phyloP scores from a whole-genome alignment of 2,888 invertebrate species.

The Amphipyra tragopoginis region DNA sequence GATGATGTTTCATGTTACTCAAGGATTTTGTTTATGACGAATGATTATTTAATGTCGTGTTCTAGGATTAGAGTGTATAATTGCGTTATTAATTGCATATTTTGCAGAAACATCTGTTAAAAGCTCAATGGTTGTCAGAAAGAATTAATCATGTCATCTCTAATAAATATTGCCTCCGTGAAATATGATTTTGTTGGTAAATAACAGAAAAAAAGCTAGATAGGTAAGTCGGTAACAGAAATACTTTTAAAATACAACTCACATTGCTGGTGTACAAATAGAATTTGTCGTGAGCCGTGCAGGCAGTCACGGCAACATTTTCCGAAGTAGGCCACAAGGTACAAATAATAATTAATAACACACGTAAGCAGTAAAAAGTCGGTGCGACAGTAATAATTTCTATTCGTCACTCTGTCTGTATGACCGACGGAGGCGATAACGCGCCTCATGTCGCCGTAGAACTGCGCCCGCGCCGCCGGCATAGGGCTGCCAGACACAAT shows the following conservation, averaged over 20 bases:
- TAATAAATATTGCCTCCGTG: slow-evolving; percentile 19
- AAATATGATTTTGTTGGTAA: slow-evolving; percentile 33
- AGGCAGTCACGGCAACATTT: slow-evolving; percentile 55
- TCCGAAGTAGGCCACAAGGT: slow-evolving; percentile 65
- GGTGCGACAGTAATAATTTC: slow-evolving; percentile 76
- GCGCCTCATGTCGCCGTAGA: slow-evolving; percentile 79
- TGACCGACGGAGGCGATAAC: slow-evolving; percentile 83
- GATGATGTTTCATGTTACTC: slow-evolving; percentile 69
- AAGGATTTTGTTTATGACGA: slow-evolving; percentile 52
- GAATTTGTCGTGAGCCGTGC: slow-evolving; percentile 47
- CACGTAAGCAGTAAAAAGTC: slow-evolving; percentile 75
- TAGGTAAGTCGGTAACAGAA: slow-evolving; percentile 18
- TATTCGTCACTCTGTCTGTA: slow-evolving; percentile 78
- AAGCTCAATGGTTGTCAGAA: slow-evolving; percentile 33
- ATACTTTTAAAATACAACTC: slow-evolving; percentile 51
- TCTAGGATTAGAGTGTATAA: slow-evolving; percentile 48
- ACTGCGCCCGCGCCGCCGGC: slow-evolving; percentile 69
- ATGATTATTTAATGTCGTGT: slow-evolving; percentile 30
- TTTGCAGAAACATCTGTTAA: slow-evolving; percentile 32
- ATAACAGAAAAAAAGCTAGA: slow-evolving; percentile 23
- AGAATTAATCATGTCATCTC: slow-evolving; percentile 32
- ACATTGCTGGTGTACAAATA: slow-evolving; percentile 47
- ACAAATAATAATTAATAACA: slow-evolving; percentile 70
- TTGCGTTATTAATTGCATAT: slow-evolving; percentile 31
- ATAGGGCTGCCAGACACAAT: slow-evolving; percentile 76